These are phyloP conservation scores for Eulithis testata DNA, from an alignment of 2,888 invertebrate genomes.

Conservation along the genomic window DNA sequence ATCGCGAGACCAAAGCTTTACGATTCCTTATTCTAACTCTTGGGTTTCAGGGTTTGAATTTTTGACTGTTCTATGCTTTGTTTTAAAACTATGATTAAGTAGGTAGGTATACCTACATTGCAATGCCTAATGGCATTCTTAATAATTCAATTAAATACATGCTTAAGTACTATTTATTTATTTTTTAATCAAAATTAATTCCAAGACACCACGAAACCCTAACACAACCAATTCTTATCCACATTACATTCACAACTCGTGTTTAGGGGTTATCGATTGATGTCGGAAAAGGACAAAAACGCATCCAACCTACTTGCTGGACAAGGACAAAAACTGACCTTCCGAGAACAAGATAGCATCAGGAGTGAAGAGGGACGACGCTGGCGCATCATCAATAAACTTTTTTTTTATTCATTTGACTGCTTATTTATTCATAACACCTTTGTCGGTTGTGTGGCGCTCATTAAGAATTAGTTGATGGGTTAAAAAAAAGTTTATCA, in stretches of 20 bases:
- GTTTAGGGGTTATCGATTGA: constrained; percentile 76
- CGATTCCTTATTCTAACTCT: too few species aligned
- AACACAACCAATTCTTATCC: constrained; percentile 43
- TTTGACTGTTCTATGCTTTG: too few species aligned
- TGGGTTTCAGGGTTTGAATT: too few species aligned
- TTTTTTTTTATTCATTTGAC: constrained; percentile 57
- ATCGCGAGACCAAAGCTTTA: too few species aligned
- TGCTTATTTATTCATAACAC: constrained; percentile 81
- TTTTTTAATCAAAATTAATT: too few species aligned
- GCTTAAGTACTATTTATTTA: not conserved
- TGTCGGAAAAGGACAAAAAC: constrained; percentile 56
- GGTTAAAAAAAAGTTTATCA: constrained; percentile 38
- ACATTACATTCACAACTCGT: constrained; percentile 64
- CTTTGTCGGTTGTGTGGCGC: constrained; percentile 76
- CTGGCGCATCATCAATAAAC: constrained; percentile 74
- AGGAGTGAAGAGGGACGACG: constrained; percentile 70
- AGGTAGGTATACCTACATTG: too few species aligned
- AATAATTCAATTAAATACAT: too few species aligned
- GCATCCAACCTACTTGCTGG: constrained; percentile 22
- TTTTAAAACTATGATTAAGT: too few species aligned
- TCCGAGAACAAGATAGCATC: constrained; percentile 82
- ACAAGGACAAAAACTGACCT: constrained; percentile 59
- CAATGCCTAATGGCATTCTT: too few species aligned
- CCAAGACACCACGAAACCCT: constrained; percentile 26
- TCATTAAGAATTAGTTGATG: constrained; percentile 72